Evolutionary conservation across 35 echinoderm and acorn worm species (phyloP).

Genomic region (Strongylocentrotus purpuratus): DNA sequence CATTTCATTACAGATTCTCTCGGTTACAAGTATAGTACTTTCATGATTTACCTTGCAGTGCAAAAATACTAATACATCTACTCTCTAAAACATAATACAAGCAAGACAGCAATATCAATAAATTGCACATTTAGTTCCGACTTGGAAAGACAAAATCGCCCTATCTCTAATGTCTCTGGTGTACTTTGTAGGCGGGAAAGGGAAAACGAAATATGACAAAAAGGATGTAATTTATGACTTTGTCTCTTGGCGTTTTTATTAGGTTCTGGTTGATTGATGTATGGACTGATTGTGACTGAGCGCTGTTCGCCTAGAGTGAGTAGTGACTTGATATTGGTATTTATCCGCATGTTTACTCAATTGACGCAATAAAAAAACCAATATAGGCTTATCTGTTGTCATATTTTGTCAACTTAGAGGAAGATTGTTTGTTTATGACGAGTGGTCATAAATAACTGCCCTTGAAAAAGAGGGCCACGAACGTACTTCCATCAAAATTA

Average conservation of each 20-base stretch:
- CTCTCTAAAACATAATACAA: not conserved
- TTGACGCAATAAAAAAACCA: conserved; percentile 7
- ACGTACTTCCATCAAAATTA: not conserved
- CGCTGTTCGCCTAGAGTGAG: not conserved
- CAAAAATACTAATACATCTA: not conserved
- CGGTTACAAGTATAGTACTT: not conserved
- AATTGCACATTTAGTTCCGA: not conserved
- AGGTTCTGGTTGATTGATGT: not conserved
- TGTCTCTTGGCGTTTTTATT: not conserved
- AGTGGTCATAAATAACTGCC: not conserved
- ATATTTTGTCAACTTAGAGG: not conserved
- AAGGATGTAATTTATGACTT: not conserved
- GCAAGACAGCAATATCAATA: not conserved
- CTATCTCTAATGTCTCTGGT: not conserved
- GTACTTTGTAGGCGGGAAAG: not conserved
- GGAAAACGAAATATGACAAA: not conserved
- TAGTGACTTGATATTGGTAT: not conserved
- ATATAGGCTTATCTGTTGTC: not conserved
- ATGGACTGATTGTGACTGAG: not conserved
- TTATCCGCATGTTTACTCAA: conserved; percentile 4
- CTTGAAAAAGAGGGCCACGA: not conserved
- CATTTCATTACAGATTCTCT: not conserved
- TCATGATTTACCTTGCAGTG: not conserved
- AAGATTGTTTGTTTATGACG: not conserved
- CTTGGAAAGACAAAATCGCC: not conserved